phyloP scores from a whole-genome alignment of 2,888 invertebrate genomes.

The Enoplolaimus lenunculus region DNA sequence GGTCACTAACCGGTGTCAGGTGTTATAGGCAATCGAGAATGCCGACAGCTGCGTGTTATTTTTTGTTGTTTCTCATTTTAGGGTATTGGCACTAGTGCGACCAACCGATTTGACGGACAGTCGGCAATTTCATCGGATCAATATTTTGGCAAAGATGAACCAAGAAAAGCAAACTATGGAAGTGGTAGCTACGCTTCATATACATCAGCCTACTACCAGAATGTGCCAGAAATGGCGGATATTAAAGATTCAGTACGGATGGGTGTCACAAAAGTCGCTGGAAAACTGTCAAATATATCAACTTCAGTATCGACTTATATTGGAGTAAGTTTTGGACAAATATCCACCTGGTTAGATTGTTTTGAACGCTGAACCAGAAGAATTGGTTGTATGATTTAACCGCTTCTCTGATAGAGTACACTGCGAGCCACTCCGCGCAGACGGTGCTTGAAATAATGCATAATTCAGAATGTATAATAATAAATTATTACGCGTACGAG shows the following conservation, averaged over 20 bases:
- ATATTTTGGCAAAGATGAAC: constrained; percentile 60
- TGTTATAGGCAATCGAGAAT: no score
- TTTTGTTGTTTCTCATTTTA: no score
- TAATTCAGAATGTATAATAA: no score
- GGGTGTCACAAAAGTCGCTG: constrained; percentile 92
- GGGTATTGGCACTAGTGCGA: constrained; percentile 46
- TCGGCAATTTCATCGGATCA: constrained; percentile 89
- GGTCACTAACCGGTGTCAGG: no score
- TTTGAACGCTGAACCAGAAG: no score
- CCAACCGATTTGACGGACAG: constrained; percentile 72
- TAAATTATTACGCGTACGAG: no score
- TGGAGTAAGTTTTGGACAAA: constrained; percentile 34
- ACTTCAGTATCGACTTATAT: constrained; percentile 33
- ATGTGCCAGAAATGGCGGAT: constrained; percentile 67
- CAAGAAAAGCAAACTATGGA: constrained; percentile 26
- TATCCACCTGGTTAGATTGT: no score
- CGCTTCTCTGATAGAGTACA: no score
- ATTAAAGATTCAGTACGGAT: constrained; percentile 90
- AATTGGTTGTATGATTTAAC: no score
- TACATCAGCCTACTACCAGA: constrained; percentile 26
- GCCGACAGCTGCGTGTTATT: no score
- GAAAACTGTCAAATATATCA: constrained; percentile 69
- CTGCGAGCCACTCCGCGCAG: no score
- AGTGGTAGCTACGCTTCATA: constrained; percentile 25
- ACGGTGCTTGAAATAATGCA: no score